phyloP scores from a whole-genome alignment of 23 tunicate species.

The Trididemnum miniatum region DNA sequence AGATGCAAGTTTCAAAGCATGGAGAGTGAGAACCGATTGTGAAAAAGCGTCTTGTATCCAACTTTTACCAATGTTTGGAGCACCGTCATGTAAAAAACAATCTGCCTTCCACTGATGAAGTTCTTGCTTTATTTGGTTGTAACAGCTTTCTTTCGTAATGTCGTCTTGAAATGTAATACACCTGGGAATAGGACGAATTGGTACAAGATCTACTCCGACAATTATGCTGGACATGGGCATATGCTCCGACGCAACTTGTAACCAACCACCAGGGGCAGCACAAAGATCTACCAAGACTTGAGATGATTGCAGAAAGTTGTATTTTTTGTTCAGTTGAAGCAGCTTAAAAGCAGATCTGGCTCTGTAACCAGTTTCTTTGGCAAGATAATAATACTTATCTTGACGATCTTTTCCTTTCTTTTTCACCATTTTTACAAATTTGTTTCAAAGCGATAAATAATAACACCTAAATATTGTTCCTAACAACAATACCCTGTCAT shows the following conservation, averaged over 20 bases:
- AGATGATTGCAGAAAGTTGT: slow-evolving; percentile 79
- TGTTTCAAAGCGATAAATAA: too few relatives aligned
- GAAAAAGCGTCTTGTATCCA: slow-evolving; percentile 99
- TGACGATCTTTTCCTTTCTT: slow-evolving; percentile 87
- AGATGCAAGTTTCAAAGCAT: slow-evolving; percentile 80
- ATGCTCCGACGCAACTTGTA: slow-evolving; percentile 96
- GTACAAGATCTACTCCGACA: slow-evolving; percentile 89
- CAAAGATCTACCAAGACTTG: slow-evolving; percentile 89
- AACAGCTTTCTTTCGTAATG: slow-evolving; percentile 95
- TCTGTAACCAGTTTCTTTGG: slow-evolving; percentile 95
- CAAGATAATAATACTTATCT: slow-evolving; percentile 92
- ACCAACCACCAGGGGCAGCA: slow-evolving; percentile 99
- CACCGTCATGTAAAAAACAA: slow-evolving; percentile 95
- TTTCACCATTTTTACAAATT: slow-evolving; percentile 82
- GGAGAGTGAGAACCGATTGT: slow-evolving; percentile 86
- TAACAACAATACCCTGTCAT: too few relatives aligned
- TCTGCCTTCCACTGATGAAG: slow-evolving; percentile 90
- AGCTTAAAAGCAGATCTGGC: slow-evolving; percentile 98
- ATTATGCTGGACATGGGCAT: slow-evolving; percentile 89
- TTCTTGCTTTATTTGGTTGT: slow-evolving; percentile 50
- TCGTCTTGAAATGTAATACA: slow-evolving; percentile 92
- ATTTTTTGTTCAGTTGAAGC: slow-evolving; percentile 90
- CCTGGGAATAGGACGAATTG: slow-evolving; percentile 85
- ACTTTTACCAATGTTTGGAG: slow-evolving; percentile 98
- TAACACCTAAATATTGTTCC: too few relatives aligned